A percentile compares a stretch with the other conserved stretches of the same genome.
These are phyloP conservation scores for Misgurnus anguillicaudatus DNA, from an alignment of 2,113 vertebrate species.

Conservation along the genomic window DNA sequence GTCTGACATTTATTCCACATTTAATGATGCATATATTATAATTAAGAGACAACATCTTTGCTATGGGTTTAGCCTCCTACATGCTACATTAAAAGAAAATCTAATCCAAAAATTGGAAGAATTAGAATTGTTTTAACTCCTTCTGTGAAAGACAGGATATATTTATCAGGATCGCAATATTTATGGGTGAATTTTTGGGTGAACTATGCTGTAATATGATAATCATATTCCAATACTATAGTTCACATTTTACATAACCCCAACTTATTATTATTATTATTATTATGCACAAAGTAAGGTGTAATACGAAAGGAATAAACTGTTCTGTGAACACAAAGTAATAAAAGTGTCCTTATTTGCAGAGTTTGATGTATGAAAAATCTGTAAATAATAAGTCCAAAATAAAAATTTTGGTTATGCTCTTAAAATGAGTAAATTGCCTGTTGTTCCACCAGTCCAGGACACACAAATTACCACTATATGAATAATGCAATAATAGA, in stretches of 20 bases:
- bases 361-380: background rate
- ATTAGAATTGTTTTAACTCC: too few species aligned
- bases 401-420: background rate
- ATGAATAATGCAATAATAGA: background rate
- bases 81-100: constrained; percentile 4
- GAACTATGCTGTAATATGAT: background rate
- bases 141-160: background rate
- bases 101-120: background rate
- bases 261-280: background rate
- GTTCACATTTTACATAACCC: background rate
- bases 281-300: background rate
- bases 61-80: background rate
- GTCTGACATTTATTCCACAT: constrained; percentile 18
- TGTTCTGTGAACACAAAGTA: background rate
- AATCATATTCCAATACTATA: constrained; percentile 1
- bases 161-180: background rate
- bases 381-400: background rate
- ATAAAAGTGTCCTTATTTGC: background rate
- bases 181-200: background rate
- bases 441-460: background rate
- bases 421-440: background rate
- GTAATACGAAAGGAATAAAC: background rate
- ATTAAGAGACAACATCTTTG: background rate
- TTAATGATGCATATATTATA: constrained; percentile 11
- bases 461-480: too few species aligned